These are phyloP conservation scores for Drosophila emarginata DNA, from an alignment of 2,888 invertebrate genomes.

Conservation along the genomic window DNA sequence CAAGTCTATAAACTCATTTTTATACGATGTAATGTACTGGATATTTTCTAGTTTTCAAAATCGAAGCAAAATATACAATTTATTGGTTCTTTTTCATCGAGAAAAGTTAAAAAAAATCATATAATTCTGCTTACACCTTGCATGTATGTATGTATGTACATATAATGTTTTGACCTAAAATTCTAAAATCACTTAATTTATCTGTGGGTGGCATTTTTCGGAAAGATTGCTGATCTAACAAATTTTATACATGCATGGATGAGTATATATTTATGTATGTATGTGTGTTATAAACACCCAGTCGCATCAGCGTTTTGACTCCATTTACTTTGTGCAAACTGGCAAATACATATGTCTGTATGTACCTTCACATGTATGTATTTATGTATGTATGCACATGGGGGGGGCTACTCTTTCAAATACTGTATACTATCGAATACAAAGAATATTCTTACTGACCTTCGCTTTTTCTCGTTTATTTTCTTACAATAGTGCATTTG, in stretches of 20 bases:
- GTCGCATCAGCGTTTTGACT: neutral
- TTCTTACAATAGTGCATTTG: neutral
- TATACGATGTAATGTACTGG: too few relatives aligned
- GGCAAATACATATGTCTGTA: conserved; percentile 11
- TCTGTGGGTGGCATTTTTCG: neutral
- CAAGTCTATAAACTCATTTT: too few relatives aligned
- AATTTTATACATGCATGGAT: neutral
- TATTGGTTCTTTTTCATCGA: neutral
- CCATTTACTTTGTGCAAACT: neutral
- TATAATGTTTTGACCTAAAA: neutral
- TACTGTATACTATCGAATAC: neutral
- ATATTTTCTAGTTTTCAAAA: neutral
- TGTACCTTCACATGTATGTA: neutral
- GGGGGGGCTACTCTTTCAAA: neutral
- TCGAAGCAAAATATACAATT: neutral
- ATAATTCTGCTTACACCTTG: too few relatives aligned
- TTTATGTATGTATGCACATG: neutral
- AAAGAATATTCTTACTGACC: neutral
- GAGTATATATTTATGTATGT: neutral
- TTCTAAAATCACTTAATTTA: neutral
- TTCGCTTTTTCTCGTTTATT: neutral
- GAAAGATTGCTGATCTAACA: neutral
- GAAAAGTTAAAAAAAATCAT: too few relatives aligned
- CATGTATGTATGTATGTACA: too few relatives aligned
- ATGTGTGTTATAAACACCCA: neutral